phyloP scores from a whole-genome alignment of 2,113 vertebrate species.

The Illadopsis cleaveri region DNA sequence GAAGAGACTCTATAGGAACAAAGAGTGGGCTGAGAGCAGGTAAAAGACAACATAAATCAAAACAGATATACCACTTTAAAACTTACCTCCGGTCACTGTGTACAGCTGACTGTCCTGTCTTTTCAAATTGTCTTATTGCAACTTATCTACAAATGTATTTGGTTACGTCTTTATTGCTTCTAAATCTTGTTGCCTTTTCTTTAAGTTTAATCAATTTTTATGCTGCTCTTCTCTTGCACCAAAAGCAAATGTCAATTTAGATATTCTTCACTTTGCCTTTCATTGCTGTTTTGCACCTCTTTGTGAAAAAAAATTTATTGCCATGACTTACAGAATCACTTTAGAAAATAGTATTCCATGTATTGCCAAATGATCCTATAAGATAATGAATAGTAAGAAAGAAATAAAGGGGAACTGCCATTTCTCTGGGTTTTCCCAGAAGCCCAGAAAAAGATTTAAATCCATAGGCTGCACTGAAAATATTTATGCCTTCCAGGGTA shows the following conservation, averaged over 20 bases:
- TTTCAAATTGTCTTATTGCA: background rate
- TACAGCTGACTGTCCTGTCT: background rate
- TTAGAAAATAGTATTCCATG: background rate
- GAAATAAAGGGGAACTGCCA: background rate
- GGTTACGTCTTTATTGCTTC: background rate
- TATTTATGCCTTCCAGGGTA: background rate
- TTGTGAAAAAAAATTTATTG: background rate
- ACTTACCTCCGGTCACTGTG: background rate
- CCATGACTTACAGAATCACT: background rate
- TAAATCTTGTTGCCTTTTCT: background rate
- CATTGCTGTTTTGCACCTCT: background rate
- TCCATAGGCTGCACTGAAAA: background rate
- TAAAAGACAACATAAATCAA: background rate
- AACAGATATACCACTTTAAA: background rate
- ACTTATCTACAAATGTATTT: background rate
- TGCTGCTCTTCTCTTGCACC: background rate
- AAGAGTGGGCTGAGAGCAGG: background rate
- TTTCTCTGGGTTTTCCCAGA: background rate
- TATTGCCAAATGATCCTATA: rapidly evolving
- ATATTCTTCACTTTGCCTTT: background rate
- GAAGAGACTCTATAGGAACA: background rate
- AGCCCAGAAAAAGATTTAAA: background rate
- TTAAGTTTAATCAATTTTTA: background rate
- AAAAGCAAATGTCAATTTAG: background rate
- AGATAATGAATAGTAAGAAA: background rate